Base-by-base conservation (phyloP, 2,797 vertebrate genomes). In the Coreius guichenoti region DNA sequence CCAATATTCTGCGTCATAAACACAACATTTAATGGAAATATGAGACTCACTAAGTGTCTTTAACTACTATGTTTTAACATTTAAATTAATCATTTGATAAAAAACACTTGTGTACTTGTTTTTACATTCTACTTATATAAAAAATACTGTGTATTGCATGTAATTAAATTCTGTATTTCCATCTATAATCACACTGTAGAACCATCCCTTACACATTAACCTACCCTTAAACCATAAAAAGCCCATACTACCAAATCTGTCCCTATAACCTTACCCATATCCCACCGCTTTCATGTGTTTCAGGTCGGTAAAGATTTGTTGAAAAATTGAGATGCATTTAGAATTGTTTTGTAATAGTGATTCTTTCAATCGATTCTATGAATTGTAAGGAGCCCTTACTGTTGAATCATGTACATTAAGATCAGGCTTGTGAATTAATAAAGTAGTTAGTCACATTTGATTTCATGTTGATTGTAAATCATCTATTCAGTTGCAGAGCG, bases 401-500 rank as follows among this genome's bases (percentile, higher is more conserved):
- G 29, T 23, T 75, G 5, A 83, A 65, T 74, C 31, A 36, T 75
- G 29, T 19, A 51, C 29, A 65, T n/a, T 72, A 33, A 49, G 54
- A 78, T n/a, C 23, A 43, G 29, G 23, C 47, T n/a, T 39, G 21
- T 36, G 16, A 17, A 51, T 36, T 65, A 21, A 49, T 49, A 65
- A 49, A 65, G 29, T 13, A 65, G 5, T 26, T 61, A 19, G 2
- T 56, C 11, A 45, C 21, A 33, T 82, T 36, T 74, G 43, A 65
- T 67, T 76, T 83, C 43, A 39, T 45, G n/a, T 17, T 82, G 69
- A 45, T 39, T 56, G 33, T 69, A 54, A 43, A 79, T 31, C 54
- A 67, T 80, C 26, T 65, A 21, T 80, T 80, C 17, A 63, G 39
- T 23, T 67, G 16, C 17, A 67, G 82, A 69, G 47, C 21, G 33